Evolutionary conservation across 2,797 vertebrate species (phyloP), one percentile per base, ranked within the genome.

Genomic region (Crocidura indochinensis): DNA sequence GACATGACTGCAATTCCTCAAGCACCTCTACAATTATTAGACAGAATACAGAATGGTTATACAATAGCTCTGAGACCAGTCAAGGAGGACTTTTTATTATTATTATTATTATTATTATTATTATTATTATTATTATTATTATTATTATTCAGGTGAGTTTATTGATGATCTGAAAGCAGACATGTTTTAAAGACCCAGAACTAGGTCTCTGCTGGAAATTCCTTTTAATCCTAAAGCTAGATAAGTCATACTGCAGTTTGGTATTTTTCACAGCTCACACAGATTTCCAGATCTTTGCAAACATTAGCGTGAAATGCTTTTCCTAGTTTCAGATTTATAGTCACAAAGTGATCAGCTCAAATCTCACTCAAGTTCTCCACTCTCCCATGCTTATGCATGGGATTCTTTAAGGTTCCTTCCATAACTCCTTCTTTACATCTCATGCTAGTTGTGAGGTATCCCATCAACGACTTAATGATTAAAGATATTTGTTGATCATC

Each of bases 171-270:
- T 27, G 2, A 49, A 22, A 65, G 22, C 19, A 78, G 29, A 20
- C 88, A 9, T 0, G 4, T 86, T 85, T 19, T 62, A 46, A 77
- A 22, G 65, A 69, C 12, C 10, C 20, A 87, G 46, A 85, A 17
- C 4, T 2, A 3, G 3, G 11, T 27, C 64, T 38, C 60, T 26
- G 27, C 0, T 5, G 44, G 24, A 65, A 79, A 44, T 5, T 1
- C 4, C 31, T 27, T 19, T 6, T 10, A 26, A 19, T 10, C 0
- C 15, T 44, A 8, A 69, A 3, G 11, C 26, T 0, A 3, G 1
- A 17, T 26, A 8, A 10, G 22, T 53, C 46, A 81, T 0, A 5
- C 3, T 53, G 27, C 0, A 44, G 4, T 44, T n/a, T 56, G 10
- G 24, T 22, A 53, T 20, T 31, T n/a, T 65, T 44, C 3, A 53